phyloP scores from a whole-genome alignment of 2,113 vertebrate species.

The Pollimyrus isidori region DNA sequence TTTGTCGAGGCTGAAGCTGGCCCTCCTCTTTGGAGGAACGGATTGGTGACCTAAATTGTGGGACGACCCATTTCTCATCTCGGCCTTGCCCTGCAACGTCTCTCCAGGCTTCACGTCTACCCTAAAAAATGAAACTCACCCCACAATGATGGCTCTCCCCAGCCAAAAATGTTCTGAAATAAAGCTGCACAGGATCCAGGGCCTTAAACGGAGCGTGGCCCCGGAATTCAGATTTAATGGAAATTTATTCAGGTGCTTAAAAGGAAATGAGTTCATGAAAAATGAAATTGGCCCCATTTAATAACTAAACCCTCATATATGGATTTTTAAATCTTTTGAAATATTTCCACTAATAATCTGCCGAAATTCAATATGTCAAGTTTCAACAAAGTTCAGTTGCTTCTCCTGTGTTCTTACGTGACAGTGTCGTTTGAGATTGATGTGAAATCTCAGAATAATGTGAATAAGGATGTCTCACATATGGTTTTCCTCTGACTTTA shows the following conservation, averaged over 20 bases:
- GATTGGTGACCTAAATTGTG: conserved; percentile 9
- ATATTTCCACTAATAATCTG: background rate
- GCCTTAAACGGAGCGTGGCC: background rate
- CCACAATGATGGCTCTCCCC: background rate
- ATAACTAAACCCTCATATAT: background rate
- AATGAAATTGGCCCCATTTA: background rate
- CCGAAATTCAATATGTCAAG: background rate
- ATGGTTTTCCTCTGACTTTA: background rate
- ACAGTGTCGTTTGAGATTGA: background rate
- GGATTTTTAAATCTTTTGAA: background rate
- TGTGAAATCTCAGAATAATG: background rate
- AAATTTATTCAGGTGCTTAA: background rate
- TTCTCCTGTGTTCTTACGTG: background rate
- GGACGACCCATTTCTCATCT: conserved; percentile 22
- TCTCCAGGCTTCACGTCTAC: background rate
- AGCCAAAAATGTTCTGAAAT: background rate
- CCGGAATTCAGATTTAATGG: background rate
- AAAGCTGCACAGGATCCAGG: background rate
- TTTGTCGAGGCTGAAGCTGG: background rate
- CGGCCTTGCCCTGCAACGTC: background rate
- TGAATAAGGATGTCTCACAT: background rate
- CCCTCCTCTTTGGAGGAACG: background rate
- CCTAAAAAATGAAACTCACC: background rate
- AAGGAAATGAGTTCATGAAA: background rate
- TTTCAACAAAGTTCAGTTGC: background rate